These are phyloP conservation scores for Drosophila neonasuta DNA, from an alignment of 2,888 invertebrate genomes.

Conservation along the genomic window DNA sequence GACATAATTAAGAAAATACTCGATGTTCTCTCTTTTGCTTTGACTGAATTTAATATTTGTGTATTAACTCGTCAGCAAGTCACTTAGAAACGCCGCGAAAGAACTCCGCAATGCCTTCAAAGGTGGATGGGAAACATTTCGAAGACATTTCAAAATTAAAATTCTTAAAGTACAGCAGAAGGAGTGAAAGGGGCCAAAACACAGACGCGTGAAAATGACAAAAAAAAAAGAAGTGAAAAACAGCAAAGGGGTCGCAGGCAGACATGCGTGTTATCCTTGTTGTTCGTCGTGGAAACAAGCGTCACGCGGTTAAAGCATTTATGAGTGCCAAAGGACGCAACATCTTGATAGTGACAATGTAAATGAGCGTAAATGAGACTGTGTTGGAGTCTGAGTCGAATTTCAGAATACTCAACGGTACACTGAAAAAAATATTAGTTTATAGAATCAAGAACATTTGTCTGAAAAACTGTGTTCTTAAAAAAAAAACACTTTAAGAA, in stretches of 20 bases:
- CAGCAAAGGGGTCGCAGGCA: conserved; percentile 12
- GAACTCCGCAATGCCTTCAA: not conserved
- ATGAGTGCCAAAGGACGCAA: conserved; percentile 44
- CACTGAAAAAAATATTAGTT: no score
- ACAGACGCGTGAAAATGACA: not conserved
- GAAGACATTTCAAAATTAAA: conserved; percentile 49
- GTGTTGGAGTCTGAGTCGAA: no score
- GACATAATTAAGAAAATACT: conserved; percentile 25
- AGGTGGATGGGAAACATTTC: conserved; percentile 15
- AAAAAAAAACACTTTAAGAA: no score
- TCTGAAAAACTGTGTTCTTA: no score
- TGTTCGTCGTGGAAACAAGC: conserved; percentile 41
- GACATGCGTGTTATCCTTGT: conserved; percentile 24
- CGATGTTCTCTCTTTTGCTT: conserved; percentile 10
- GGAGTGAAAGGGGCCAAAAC: not conserved
- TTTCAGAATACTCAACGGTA: no score
- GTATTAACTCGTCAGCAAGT: conserved; percentile 61
- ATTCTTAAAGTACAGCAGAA: conserved; percentile 21
- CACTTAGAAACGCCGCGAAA: conserved; percentile 42
- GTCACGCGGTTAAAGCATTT: conserved; percentile 51
- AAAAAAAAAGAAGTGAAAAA: not conserved
- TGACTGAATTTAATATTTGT: conserved; percentile 49
- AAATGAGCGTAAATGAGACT: no score
- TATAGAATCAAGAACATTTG: no score
- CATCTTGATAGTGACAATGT: conserved; percentile 8